Percentiles rank a stretch among this genome's conserved stretches.
These are phyloP conservation scores for Autographa gamma DNA, from an alignment of 2,888 invertebrate species.

Conservation along the genomic window DNA sequence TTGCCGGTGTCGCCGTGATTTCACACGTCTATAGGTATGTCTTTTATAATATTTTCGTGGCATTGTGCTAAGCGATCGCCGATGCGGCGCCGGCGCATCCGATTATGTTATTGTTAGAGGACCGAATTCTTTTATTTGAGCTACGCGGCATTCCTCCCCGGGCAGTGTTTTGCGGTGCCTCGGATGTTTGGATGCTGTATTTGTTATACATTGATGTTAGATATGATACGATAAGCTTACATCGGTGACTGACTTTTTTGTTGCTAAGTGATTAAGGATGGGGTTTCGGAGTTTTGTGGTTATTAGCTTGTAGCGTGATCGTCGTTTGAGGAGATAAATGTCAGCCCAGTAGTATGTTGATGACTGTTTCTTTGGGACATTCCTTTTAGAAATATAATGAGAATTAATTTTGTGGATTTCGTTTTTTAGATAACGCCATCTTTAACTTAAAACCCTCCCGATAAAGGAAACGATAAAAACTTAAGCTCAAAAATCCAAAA, in stretches of 20 bases:
- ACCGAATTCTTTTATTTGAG: slow-evolving; percentile 86
- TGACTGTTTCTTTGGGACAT: slow-evolving; percentile 32
- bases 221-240: slow-evolving; percentile 58
- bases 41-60: slow-evolving; percentile 78
- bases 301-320: slow-evolving; percentile 32
- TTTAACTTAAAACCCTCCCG: not conserved
- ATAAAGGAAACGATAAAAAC: slow-evolving; percentile 14
- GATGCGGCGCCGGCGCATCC: slow-evolving; percentile 83
- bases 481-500: too few species aligned
- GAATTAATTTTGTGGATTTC: not conserved
- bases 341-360: slow-evolving; percentile 33
- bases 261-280: slow-evolving; percentile 46
- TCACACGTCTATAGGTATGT: slow-evolving; percentile 80
- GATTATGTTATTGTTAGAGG: slow-evolving; percentile 85
- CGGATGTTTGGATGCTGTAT: slow-evolving; percentile 71
- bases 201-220: slow-evolving; percentile 65
- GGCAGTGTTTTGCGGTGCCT: slow-evolving; percentile 77
- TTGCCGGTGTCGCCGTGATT: slow-evolving; percentile 79
- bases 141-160: slow-evolving; percentile 78
- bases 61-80: slow-evolving; percentile 76
- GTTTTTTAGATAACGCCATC: not conserved
- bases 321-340: slow-evolving; percentile 23
- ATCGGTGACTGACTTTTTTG: slow-evolving; percentile 55
- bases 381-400: slow-evolving; percentile 19
- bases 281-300: slow-evolving; percentile 39